Evolutionary conservation across 2,113 vertebrate species (phyloP), one percentile per base, ranked within the genome.

Genomic region (Corythornis cristatus): DNA sequence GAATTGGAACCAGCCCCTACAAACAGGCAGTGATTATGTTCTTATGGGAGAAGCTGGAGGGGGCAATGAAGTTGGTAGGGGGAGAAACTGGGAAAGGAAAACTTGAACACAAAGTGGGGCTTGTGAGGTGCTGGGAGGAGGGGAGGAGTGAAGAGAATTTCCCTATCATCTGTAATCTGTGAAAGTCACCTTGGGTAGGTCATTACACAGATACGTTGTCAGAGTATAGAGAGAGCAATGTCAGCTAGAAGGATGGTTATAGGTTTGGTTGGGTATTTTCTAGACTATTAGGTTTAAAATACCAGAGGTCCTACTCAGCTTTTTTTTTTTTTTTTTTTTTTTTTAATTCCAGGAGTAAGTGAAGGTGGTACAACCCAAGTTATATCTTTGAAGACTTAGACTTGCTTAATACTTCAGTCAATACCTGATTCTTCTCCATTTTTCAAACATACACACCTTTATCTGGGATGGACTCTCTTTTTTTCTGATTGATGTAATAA

Each of bases 361-460:
- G 35, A 57, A 79, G 13, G 29, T 85, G 15, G 3, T 71, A 28
- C 7, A 58, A 74, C 19, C 2, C 2, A 2, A 42, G 4, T 82
- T 87, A n/a, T 89, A 15, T 60, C 26, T 51, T 43, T 35, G 35
- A 80, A 88, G 28, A 22, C 42, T 6, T 37, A 54, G 17, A 50
- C 22, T 50, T 90, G 20, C 20, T 58, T 58, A 45, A 37, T 66
- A 13, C 22, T 70, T 86, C 29, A 58, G 5, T 8, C 4, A 10
- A 1, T 53, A 57, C 12, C 6, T 11, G 12, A 35, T 57, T 53
- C 6, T 68, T 70, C 19, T 82, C n/a, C 12, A 19, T 79, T 64
- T n/a, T 5, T 37, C 14, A 7, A 73, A 62, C 46, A n/a, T 12
- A 9, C 0, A 0, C 35, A 37, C 5, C 56, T 65, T 66, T 2